Evolutionary conservation across 2,888 invertebrate genomes (phyloP).

Genomic region (Eurytoma adleriae): DNA sequence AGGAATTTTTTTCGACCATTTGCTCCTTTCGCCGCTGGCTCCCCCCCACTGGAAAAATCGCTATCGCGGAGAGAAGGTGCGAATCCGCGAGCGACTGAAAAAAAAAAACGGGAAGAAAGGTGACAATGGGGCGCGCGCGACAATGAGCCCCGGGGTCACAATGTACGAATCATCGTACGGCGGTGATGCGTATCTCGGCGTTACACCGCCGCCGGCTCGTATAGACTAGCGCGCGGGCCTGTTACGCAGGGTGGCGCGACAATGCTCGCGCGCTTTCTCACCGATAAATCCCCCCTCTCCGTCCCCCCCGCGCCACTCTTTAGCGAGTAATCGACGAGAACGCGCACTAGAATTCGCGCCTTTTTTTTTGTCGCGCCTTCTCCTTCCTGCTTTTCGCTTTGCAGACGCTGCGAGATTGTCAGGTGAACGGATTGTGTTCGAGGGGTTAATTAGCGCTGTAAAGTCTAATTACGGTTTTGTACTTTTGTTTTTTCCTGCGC

Average conservation of each 20-base stretch:
- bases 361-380: not conserved
- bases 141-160: slow-evolving; percentile 72
- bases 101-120: slow-evolving; percentile 48
- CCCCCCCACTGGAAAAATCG: slow-evolving; percentile 64
- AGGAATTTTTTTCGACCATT: slow-evolving; percentile 52
- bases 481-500: not conserved
- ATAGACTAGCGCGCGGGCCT: no score
- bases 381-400: slow-evolving; percentile 6
- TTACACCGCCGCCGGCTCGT: not conserved
- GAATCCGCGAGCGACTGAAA: slow-evolving; percentile 69
- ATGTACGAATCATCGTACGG: slow-evolving; percentile 57
- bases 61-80: slow-evolving; percentile 70
- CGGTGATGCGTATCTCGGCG: not conserved
- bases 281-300: slow-evolving; percentile 15
- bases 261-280: slow-evolving; percentile 7
- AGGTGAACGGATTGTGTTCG: not conserved
- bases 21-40: slow-evolving; percentile 50
- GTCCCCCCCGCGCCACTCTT: not conserved
- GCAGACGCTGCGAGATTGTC: not conserved
- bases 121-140: slow-evolving; percentile 71
- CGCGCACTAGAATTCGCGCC: not conserved
- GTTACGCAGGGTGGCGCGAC: not conserved
- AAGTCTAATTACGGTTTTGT: slow-evolving; percentile 24
- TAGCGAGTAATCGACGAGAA: slow-evolving; percentile 18
- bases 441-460: slow-evolving; percentile 28